These are phyloP conservation scores for Harpalus rufipes DNA, from an alignment of 2,888 invertebrate genomes.

Conservation along the genomic window DNA sequence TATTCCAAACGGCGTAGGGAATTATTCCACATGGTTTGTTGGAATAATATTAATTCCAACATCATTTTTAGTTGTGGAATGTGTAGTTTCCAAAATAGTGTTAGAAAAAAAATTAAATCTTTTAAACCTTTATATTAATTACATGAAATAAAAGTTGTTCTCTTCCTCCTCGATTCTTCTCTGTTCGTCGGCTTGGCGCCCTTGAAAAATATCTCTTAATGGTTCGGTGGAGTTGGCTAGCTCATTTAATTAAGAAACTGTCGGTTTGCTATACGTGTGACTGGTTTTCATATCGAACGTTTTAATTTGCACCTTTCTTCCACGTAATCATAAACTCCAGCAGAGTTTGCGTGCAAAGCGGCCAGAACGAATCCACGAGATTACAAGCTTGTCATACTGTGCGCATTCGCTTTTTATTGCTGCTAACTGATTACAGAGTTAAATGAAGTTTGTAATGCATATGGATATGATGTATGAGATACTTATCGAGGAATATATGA, in stretches of 20 bases:
- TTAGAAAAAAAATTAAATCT: no score
- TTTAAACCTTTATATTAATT: no score
- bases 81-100: no score
- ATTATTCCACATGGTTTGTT: no score
- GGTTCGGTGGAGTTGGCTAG: background rate
- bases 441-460: slow-evolving; percentile 55
- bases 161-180: background rate
- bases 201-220: background rate
- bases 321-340: slow-evolving; percentile 56
- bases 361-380: slow-evolving; percentile 53
- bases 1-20: no score
- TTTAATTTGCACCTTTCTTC: slow-evolving; percentile 67
- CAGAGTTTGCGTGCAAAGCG: slow-evolving; percentile 58
- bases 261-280: slow-evolving; percentile 21
- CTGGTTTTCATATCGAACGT: slow-evolving; percentile 62
- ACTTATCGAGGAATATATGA: slow-evolving; percentile 42
- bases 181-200: background rate
- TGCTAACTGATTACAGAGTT: slow-evolving; percentile 43
- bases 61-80: no score
- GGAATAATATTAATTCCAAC: no score
- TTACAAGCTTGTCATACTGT: slow-evolving; percentile 61
- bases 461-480: slow-evolving; percentile 40
- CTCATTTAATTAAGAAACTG: slow-evolving; percentile 59
- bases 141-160: background rate
- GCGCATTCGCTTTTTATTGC: slow-evolving; percentile 43